Evolutionary conservation across 2,797 vertebrate species (phyloP).

Genomic region (Capromys pilorides): DNA sequence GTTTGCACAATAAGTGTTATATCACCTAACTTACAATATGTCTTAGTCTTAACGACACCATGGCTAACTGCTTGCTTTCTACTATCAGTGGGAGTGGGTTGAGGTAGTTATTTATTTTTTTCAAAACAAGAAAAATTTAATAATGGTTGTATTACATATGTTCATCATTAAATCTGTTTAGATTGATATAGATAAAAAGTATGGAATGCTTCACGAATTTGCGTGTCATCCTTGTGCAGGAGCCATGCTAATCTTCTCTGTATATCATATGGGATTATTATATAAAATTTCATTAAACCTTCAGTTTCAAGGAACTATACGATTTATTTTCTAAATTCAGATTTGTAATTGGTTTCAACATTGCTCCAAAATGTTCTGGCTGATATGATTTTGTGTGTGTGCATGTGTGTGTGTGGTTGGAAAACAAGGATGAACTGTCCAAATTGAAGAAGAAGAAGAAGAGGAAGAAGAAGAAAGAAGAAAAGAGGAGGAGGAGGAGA

Average conservation of each 20-base stretch:
- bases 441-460: conserved; percentile 61
- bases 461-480: too few relatives aligned
- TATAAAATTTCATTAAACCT: conserved; percentile 56
- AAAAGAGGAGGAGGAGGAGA: too few relatives aligned
- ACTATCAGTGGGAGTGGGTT: background rate
- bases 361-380: conserved; percentile 64
- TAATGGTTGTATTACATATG: too few relatives aligned
- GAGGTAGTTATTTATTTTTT: background rate
- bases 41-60: background rate
- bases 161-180: too few relatives aligned
- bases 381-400: conserved; percentile 42
- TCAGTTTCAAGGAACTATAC: conserved; percentile 32
- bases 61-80: background rate
- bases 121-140: too few relatives aligned
- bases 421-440: background rate
- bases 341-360: background rate
- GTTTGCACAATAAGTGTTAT: background rate
- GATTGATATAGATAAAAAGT: too few relatives aligned
- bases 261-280: background rate
- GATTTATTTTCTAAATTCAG: conserved; percentile 41
- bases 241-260: too few relatives aligned
- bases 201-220: too few relatives aligned
- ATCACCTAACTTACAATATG: background rate
- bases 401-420: too few relatives aligned
- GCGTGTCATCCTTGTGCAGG: too few relatives aligned